Percentiles rank a stretch among this genome's conserved stretches.
These are phyloP conservation scores for Quadriops clusia DNA, from an alignment of 2,888 invertebrate genomes.

Conservation along the genomic window DNA sequence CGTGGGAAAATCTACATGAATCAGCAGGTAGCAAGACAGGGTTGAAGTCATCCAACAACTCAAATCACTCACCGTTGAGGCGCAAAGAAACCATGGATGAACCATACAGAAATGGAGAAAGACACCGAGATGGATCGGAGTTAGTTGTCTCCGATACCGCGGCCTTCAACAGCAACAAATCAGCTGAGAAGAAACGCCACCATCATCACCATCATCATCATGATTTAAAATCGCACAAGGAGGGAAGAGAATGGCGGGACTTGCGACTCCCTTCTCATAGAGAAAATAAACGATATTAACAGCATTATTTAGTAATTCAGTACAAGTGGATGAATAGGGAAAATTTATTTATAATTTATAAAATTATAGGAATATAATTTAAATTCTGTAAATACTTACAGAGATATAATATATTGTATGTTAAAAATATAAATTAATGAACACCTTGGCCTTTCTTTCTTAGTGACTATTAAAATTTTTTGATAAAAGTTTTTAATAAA, in stretches of 20 bases:
- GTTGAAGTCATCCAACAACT: conserved; percentile 21
- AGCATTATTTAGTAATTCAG: conserved; percentile 31
- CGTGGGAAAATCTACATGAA: conserved; percentile 87
- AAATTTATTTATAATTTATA: no score
- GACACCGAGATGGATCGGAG: conserved; percentile 57
- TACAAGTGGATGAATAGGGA: conserved; percentile 29
- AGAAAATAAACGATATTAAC: conserved; percentile 43
- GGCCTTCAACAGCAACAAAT: conserved; percentile 37
- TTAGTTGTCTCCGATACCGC: conserved; percentile 55
- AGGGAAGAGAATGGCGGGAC: conserved; percentile 45
- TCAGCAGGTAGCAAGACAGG: conserved; percentile 51
- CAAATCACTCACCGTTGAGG: conserved; percentile 48
- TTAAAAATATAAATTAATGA: conserved; percentile 5
- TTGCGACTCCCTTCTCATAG: conserved; percentile 41
- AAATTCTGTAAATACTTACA: no score
- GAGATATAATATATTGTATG: conserved; percentile 15
- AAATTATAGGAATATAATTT: no score
- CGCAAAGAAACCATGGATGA: conserved; percentile 64
- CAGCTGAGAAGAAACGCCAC: conserved; percentile 50
- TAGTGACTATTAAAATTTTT: no score
- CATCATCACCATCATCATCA: conserved; percentile 70
- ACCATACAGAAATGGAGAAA: conserved; percentile 38
- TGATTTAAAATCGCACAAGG: conserved; percentile 42
- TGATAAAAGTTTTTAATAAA: no score
- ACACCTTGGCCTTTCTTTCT: no score